Base-by-base conservation (phyloP, 37 sponge, comb jelly and placozoan species). In the Aplysina aerophoba region DNA sequence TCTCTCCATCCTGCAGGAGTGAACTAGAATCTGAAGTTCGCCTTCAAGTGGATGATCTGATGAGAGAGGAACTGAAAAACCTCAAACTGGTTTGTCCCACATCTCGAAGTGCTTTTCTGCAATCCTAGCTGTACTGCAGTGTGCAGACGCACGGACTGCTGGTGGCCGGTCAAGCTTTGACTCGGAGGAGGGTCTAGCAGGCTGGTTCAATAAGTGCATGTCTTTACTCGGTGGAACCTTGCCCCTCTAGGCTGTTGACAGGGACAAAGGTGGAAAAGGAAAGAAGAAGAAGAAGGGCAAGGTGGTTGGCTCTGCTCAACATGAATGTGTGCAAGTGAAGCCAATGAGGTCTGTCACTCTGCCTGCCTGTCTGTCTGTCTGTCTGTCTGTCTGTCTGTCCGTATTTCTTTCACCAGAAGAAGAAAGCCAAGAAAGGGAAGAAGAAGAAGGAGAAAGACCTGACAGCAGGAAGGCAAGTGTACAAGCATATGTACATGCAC, bases 371-470 rank as follows among this genome's bases (percentile, higher is more conserved):
- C 50, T 44, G 50, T 44, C 50, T 8, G 8, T 8, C 3, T 44
- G 50, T 44, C 6, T 44, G 50, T 44, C 8, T 44, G 50, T 44
- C 50, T 44, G 50, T 44, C 50, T 44, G 50, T 44, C 50, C 50
- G 8, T 8, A n/a, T 11, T 44, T 3, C 50, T 44, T 44, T 44
- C 89, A 92, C 27, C 89, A 90, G 61, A 96, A 96, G 83, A 89
- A 91, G 85, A 93, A 93, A 58, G 96, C 90, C 16, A 96, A 96
- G 85, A 95, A 92, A 77, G 97, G 95, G 6, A 98, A 97, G 88
- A 98, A 94, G 64, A 99, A 99, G 91, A 97, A 99, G 56, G 97
- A 99, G 81, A 99, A 99, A 59, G 99, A 99, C 81, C 89, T 99
- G 55, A 99, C 99, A 19, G 94, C 97, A 31, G 94, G 97, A 81